phyloP scores from a whole-genome alignment of 2,113 vertebrate species.

The Danio rerio region GRCz12tu NC_133191.1:12259501-12260000 shows the following conservation, averaged over 20 bases:
- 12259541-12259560: too few relatives aligned
- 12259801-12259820: slow-evolving; percentile 62
- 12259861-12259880: too few relatives aligned
- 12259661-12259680: not conserved
- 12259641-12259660: not conserved
- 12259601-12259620: too few relatives aligned
- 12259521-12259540: too few relatives aligned
- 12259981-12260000: too few relatives aligned
- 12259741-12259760: not conserved
- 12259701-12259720: not conserved
- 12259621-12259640: not conserved
- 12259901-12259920: not conserved
- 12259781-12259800: slow-evolving; percentile 74
- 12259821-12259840: slow-evolving; percentile 7
- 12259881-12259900: too few relatives aligned
- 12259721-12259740: not conserved
- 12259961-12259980: too few relatives aligned
- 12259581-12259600: too few relatives aligned
- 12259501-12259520: not conserved
- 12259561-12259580: not conserved
- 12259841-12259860: not conserved
- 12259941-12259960: not conserved
- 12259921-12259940: not conserved
- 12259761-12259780: slow-evolving; percentile 49
- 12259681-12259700: not conserved